These are phyloP conservation scores for Chrysemys picta DNA, from an alignment of 2,113 vertebrate genomes.

Conservation along the genomic window DNA sequence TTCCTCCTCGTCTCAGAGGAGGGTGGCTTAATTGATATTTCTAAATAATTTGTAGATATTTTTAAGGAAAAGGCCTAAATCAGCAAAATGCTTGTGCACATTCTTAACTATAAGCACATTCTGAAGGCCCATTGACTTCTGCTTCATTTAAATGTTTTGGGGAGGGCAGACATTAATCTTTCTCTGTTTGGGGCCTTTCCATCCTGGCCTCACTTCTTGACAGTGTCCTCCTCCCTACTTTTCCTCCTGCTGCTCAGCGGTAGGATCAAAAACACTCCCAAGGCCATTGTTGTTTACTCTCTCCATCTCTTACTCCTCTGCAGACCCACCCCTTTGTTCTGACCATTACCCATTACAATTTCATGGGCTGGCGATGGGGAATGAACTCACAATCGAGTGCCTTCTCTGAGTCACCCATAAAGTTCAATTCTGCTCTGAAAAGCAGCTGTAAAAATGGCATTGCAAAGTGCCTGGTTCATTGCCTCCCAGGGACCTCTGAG, in stretches of 20 bases:
- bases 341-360: not conserved
- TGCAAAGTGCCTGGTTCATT: not conserved
- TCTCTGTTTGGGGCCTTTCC: not conserved
- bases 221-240: not conserved
- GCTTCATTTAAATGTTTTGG: not conserved
- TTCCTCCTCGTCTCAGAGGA: not conserved
- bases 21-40: not conserved
- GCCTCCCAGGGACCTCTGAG: not conserved
- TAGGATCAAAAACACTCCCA: not conserved
- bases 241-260: not conserved
- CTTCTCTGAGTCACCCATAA: not conserved
- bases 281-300: not conserved
- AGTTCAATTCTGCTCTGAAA: not conserved
- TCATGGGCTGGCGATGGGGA: not conserved
- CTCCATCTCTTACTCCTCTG: not conserved
- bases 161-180: too few relatives aligned
- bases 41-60: not conserved
- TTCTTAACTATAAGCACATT: not conserved
- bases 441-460: not conserved
- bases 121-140: not conserved
- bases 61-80: not conserved
- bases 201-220: not conserved
- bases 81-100: not conserved
- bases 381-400: accelerated
- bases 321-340: not conserved